These are phyloP conservation scores for Lepilemur septentrionalis DNA, from an alignment of 2,797 vertebrate species.

Conservation along the genomic window DNA sequence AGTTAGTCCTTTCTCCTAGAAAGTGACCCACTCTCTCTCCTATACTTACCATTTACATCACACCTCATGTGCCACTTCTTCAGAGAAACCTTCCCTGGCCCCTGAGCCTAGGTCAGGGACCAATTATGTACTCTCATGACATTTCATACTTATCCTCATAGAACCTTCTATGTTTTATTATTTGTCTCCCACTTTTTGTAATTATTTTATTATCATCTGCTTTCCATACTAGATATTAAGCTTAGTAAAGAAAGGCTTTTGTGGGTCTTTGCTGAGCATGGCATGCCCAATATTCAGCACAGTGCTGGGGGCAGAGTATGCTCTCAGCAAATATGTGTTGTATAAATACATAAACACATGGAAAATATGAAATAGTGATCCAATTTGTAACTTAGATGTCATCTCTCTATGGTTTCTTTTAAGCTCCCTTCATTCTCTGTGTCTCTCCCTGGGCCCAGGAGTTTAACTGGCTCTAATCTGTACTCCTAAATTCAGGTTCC, in stretches of 20 bases:
- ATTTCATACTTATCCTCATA: not conserved
- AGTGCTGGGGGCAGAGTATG: not conserved
- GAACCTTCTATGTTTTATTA: not conserved
- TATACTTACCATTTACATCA: not conserved
- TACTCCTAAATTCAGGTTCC: not conserved
- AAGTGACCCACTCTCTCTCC: fast-evolving
- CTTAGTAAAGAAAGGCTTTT: not conserved
- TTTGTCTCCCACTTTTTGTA: not conserved
- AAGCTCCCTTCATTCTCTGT: not conserved
- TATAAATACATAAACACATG: not conserved
- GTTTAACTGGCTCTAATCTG: not conserved
- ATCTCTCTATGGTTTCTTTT: not conserved
- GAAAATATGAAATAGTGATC: not conserved
- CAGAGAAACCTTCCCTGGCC: not conserved
- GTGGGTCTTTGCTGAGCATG: not conserved
- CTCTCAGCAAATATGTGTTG: not conserved
- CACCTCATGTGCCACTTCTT: not conserved
- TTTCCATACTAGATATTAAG: not conserved
- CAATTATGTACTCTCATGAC: not conserved
- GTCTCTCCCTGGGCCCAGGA: not conserved
- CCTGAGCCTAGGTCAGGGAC: fast-evolving
- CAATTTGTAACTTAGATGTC: not conserved
- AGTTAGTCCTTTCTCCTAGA: not conserved
- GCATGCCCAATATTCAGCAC: not conserved
- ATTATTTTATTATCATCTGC: not conserved